Conservation (phyloP, 2,888 invertebrate species). For the Cecidostiba fungosa region DNA sequence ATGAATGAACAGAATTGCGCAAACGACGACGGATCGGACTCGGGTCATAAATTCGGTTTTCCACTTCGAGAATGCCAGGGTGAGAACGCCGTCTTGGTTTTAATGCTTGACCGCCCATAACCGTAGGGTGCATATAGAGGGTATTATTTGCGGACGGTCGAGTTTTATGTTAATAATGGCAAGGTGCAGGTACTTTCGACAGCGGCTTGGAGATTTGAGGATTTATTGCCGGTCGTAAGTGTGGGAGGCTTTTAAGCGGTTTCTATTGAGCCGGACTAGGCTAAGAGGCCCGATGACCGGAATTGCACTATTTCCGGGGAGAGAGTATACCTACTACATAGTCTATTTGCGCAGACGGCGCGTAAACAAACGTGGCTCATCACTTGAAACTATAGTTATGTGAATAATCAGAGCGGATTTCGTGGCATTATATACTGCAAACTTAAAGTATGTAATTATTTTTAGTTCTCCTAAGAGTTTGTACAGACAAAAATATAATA, state of each 20-base stretch:
- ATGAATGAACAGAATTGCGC: neutral
- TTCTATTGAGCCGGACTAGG: conserved; percentile 31
- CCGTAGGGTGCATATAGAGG: neutral
- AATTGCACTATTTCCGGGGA: neutral
- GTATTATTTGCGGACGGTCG: conserved; percentile 32
- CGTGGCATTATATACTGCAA: neutral
- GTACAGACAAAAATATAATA: too few species aligned
- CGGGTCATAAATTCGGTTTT: neutral
- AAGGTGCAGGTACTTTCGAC: conserved; percentile 42
- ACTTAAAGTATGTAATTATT: neutral
- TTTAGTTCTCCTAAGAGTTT: neutral
- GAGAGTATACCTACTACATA: neutral
- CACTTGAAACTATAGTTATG: neutral
- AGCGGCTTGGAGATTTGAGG: conserved; percentile 13
- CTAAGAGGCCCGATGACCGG: neutral
- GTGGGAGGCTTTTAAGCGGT: conserved; percentile 46
- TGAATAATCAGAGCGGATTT: neutral
- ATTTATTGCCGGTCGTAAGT: conserved; percentile 37
- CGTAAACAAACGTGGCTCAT: neutral
- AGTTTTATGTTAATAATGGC: conserved; percentile 22
- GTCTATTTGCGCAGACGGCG: neutral
- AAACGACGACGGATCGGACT: neutral
- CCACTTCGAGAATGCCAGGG: neutral
- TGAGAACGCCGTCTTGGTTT: neutral
- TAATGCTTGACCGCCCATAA: neutral